These are phyloP conservation scores for Lithophane ornitopus DNA, from an alignment of 2,888 invertebrate genomes.

Conservation along the genomic window DNA sequence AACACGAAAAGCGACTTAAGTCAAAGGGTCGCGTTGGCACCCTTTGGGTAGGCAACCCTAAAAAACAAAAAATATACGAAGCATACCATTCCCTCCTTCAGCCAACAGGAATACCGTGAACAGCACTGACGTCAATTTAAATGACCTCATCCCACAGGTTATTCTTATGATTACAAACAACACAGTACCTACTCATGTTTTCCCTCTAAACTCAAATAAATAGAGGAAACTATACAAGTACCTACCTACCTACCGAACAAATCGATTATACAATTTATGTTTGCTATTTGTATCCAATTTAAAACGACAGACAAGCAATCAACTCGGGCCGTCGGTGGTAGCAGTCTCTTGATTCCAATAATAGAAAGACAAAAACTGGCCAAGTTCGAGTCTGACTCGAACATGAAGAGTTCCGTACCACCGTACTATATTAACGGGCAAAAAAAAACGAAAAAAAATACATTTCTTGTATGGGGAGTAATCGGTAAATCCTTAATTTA, in stretches of 20 bases:
- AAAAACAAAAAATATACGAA: background rate
- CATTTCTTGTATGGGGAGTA: too few species aligned
- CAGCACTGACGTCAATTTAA: slow-evolving; percentile 3
- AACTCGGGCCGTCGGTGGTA: background rate
- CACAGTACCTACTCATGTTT: background rate
- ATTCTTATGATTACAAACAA: background rate
- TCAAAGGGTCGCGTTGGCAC: too few species aligned
- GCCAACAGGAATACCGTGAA: slow-evolving; percentile 13
- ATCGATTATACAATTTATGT: background rate
- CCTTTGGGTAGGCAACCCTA: too few species aligned
- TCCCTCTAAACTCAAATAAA: slow-evolving; percentile 3
- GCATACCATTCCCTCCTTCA: background rate
- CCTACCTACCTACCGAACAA: background rate
- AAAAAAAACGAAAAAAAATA: too few species aligned
- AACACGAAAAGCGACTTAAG: too few species aligned
- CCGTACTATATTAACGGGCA: too few species aligned
- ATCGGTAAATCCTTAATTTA: too few species aligned
- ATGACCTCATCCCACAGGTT: slow-evolving; percentile 1
- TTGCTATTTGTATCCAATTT: slow-evolving; percentile 1
- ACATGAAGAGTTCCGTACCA: too few species aligned
- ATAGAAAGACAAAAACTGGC: background rate
- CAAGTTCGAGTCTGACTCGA: background rate
- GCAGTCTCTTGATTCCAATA: background rate
- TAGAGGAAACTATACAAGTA: background rate
- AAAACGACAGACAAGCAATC: background rate